These are phyloP conservation scores for Mylabris phalerata DNA, from an alignment of 1,140 invertebrate genomes.

Conservation along the genomic window DNA sequence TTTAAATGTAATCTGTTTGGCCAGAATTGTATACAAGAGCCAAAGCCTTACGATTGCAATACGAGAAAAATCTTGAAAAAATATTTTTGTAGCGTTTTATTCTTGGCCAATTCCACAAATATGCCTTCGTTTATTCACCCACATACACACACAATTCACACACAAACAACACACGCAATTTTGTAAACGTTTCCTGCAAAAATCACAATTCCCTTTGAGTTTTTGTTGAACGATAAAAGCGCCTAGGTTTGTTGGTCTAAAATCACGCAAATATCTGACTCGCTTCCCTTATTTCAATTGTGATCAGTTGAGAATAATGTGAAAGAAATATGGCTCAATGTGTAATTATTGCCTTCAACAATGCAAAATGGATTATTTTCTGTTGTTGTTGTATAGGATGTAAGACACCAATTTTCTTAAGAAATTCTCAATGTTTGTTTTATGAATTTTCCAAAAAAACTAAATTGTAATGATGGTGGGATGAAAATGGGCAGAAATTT, in stretches of 20 bases:
- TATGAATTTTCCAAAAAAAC: neutral
- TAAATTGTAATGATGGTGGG: no score
- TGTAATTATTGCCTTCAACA: conserved; percentile 33
- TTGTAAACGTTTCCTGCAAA: conserved; percentile 30
- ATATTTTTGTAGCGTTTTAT: neutral
- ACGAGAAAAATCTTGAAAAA: neutral
- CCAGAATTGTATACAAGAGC: no score
- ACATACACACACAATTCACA: neutral
- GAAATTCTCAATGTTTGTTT: conserved; percentile 6
- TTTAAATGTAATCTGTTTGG: neutral
- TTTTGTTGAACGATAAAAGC: neutral
- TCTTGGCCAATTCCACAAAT: neutral
- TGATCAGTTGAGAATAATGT: neutral
- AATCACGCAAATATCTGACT: conserved; percentile 19
- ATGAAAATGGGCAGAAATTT: no score
- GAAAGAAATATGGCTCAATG: conserved; percentile 25
- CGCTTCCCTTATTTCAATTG: neutral
- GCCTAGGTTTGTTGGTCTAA: neutral
- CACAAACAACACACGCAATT: conserved; percentile 4
- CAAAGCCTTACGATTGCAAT: conserved; percentile 12
- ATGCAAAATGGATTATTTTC: conserved; percentile 29
- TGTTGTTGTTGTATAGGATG: neutral
- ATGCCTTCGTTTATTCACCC: conserved; percentile 11
- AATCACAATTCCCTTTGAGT: conserved; percentile 9
- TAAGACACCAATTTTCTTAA: neutral